phyloP scores from a whole-genome alignment of 2,888 invertebrate species.

The Doris montereyensis region DNA sequence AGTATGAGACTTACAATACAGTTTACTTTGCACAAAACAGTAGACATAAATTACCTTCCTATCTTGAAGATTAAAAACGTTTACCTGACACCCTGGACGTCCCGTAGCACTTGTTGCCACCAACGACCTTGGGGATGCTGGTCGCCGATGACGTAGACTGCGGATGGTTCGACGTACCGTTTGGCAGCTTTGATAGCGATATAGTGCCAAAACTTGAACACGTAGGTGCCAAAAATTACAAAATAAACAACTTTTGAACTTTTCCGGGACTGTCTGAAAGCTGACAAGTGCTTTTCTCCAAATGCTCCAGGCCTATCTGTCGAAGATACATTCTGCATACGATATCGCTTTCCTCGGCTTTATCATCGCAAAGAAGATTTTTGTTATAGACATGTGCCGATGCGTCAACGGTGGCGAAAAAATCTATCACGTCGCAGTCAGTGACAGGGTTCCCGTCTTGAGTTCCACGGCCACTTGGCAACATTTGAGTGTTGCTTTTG shows the following conservation, averaged over 20 bases:
- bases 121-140: conserved; percentile 44
- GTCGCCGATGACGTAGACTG: conserved; percentile 44
- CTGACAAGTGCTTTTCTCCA: not conserved
- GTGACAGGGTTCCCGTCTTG: no score
- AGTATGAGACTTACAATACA: no score
- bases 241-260: conserved; percentile 42
- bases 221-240: conserved; percentile 44
- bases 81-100: conserved; percentile 41
- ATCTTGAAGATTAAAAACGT: no score
- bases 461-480: no score
- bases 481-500: no score
- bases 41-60: no score
- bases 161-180: conserved; percentile 36
- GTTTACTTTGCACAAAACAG: no score
- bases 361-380: not conserved
- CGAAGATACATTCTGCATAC: conserved; percentile 17
- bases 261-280: not conserved
- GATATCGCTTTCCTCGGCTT: not conserved
- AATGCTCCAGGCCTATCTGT: conserved; percentile 8
- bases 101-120: conserved; percentile 43
- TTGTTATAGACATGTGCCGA: not conserved
- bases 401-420: not conserved
- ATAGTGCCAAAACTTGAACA: conserved; percentile 44
- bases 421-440: no score
- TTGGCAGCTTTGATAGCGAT: conserved; percentile 42